These are phyloP conservation scores for Etheostoma perlongum DNA, from an alignment of 2,797 vertebrate species.

Conservation along the genomic window DNA sequence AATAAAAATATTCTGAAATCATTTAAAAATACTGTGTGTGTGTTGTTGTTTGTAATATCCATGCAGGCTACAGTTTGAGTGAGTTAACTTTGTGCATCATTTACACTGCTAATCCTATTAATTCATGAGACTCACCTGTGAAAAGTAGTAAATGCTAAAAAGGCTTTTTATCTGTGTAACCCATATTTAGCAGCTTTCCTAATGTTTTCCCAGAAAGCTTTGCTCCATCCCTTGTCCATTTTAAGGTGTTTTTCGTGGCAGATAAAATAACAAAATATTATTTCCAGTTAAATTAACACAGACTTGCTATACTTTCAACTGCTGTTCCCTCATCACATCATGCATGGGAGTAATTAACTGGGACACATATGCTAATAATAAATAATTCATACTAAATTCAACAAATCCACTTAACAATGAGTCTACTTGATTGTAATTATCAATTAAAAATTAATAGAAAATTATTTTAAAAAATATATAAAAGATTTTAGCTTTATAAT, in stretches of 20 bases:
- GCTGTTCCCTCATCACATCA: background rate
- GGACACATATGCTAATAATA: no score
- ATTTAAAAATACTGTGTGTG: slow-evolving; percentile 38
- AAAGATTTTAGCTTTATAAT: background rate
- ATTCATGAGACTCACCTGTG: background rate
- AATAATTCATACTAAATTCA: no score
- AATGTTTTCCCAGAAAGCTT: slow-evolving; percentile 25
- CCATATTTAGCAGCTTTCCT: slow-evolving; percentile 25
- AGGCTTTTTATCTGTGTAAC: slow-evolving; percentile 28
- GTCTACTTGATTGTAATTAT: background rate
- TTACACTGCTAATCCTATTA: background rate
- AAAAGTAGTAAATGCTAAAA: background rate
- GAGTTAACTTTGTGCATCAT: background rate
- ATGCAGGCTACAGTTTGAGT: slow-evolving; percentile 3
- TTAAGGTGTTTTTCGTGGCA: slow-evolving; percentile 1
- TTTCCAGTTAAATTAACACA: background rate
- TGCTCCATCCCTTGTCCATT: slow-evolving; percentile 8
- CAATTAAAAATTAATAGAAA: no score
- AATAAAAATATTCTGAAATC: slow-evolving; percentile 95
- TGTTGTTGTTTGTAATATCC: background rate
- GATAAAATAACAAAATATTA: background rate
- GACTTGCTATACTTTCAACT: background rate
- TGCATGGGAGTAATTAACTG: background rate
- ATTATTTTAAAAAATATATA: background rate
- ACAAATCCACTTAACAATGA: background rate